Percentiles rank a stretch among this genome's conserved stretches.
phyloP scores from a whole-genome alignment of 2,113 vertebrate genomes.

The Myotis davidii region DNA sequence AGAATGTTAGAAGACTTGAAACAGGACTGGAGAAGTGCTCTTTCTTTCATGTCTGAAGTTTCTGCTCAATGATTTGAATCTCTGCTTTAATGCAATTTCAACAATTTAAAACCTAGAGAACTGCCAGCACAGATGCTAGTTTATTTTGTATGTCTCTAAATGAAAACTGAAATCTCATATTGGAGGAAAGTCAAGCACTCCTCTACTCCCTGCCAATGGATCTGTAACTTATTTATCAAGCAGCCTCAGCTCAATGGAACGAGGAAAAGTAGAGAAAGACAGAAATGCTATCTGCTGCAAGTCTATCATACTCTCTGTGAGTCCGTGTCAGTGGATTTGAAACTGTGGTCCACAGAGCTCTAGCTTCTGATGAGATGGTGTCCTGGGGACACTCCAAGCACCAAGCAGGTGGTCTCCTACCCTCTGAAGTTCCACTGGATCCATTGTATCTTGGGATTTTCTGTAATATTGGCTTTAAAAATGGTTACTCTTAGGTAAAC shows the following conservation, averaged over 20 bases:
- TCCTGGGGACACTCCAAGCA: neutral
- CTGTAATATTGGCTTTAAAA: neutral
- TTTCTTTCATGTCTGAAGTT: neutral
- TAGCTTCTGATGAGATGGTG: neutral
- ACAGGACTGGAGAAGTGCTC: neutral
- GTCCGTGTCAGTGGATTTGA: neutral
- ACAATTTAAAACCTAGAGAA: neutral
- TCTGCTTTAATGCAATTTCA: neutral
- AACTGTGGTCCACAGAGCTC: neutral
- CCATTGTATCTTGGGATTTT: neutral
- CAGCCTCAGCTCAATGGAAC: neutral
- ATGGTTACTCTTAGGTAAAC: neutral
- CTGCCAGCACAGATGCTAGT: neutral
- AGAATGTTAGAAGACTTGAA: neutral
- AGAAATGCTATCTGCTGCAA: neutral
- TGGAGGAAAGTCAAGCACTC: neutral
- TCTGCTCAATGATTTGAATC: neutral
- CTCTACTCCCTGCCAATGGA: neutral
- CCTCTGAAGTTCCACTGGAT: neutral
- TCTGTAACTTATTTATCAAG: neutral
- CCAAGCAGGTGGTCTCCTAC: neutral
- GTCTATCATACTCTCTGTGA: neutral
- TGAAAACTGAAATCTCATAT: neutral
- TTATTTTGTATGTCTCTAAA: neutral
- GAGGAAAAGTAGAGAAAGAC: neutral